Conservation (phyloP, 2,888 invertebrate genomes). For the Sphaerophoria taeniata region DNA sequence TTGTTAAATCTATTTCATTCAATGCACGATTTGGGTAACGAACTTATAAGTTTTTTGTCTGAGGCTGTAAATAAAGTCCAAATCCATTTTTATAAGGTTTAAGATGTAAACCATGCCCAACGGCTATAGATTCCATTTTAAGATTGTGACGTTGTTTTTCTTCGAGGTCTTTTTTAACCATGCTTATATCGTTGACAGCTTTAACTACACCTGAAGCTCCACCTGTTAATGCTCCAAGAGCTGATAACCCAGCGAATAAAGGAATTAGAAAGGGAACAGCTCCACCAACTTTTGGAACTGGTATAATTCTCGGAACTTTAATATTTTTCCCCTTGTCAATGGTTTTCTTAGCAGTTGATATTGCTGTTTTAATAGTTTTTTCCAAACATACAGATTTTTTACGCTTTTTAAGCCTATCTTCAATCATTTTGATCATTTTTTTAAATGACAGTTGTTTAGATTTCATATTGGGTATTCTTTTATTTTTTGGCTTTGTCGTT, state of each 20-base stretch:
- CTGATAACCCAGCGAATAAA: background rate
- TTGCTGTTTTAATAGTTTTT: too few relatives aligned
- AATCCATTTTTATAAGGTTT: conserved; percentile 76
- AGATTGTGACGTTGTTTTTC: conserved; percentile 79
- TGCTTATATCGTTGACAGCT: background rate
- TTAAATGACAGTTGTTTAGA: too few relatives aligned
- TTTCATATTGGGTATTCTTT: too few relatives aligned
- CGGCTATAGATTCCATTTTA: conserved; percentile 77
- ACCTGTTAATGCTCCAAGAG: background rate
- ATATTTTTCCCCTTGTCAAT: background rate
- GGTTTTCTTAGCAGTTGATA: too few relatives aligned
- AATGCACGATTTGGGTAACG: too few relatives aligned
- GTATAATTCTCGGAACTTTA: background rate
- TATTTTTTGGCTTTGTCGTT: too few relatives aligned
- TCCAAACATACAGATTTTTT: too few relatives aligned
- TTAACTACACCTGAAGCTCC: conserved; percentile 1
- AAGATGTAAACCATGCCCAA: conserved; percentile 49
- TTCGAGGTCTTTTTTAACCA: conserved; percentile 62
- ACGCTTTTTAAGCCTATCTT: too few relatives aligned
- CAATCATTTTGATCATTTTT: too few relatives aligned
- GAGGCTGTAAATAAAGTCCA: conserved; percentile 7
- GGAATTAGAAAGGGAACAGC: background rate
- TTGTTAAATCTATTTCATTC: too few relatives aligned
- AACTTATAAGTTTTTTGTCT: too few relatives aligned
- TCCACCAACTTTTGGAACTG: conserved; percentile 6